A percentile compares a stretch with the other conserved stretches of the same genome.
phyloP scores from a whole-genome alignment of 2,797 vertebrate species.

The Sparidentex hasta region DNA sequence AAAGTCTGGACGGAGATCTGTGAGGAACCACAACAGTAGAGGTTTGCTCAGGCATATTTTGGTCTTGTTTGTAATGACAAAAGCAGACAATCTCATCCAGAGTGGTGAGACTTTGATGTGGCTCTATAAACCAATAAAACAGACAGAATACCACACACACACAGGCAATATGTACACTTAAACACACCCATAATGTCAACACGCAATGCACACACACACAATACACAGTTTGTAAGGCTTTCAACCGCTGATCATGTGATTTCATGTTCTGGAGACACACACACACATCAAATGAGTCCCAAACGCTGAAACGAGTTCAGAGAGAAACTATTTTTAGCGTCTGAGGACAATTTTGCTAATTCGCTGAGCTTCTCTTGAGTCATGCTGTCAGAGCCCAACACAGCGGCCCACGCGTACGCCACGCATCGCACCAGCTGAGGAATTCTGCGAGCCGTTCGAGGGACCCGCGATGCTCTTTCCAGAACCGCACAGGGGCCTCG shows the following conservation, averaged over 20 bases:
- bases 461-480: constrained; percentile 51
- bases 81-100: constrained; percentile 70
- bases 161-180: not conserved
- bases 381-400: constrained; percentile 33
- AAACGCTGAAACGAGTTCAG: constrained; percentile 62
- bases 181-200: not conserved
- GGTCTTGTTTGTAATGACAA: constrained; percentile 70
- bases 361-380: constrained; percentile 40
- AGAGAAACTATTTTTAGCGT: constrained; percentile 75
- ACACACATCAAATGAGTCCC: constrained; percentile 73
- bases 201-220: constrained; percentile 12
- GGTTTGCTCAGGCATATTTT: constrained; percentile 34
- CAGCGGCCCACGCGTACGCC: constrained; percentile 28
- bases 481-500: constrained; percentile 65
- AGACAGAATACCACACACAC: constrained; percentile 51
- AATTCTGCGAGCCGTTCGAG: constrained; percentile 58
- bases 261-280: constrained; percentile 64
- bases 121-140: constrained; percentile 72
- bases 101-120: constrained; percentile 78
- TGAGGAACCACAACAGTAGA: constrained; percentile 23
- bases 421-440: constrained; percentile 42
- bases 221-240: constrained; percentile 41
- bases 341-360: constrained; percentile 56
- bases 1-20: constrained; percentile 30
- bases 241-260: constrained; percentile 68